Base-by-base conservation (phyloP, 2,113 vertebrate species). In the Suncus etruscus region DNA sequence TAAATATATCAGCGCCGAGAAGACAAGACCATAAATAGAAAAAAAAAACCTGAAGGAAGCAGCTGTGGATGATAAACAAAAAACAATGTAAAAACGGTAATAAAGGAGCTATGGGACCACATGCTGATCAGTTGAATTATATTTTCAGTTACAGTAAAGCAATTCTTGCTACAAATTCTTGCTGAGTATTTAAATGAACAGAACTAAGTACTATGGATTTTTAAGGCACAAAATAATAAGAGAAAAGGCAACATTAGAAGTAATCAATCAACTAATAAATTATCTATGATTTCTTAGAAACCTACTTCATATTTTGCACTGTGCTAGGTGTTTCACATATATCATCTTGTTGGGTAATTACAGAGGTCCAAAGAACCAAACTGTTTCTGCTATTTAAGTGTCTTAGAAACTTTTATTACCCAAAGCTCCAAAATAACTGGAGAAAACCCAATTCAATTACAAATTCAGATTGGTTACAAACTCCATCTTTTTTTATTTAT, bases 11-110 rank as follows among this genome's bases (percentile, higher is more conserved):
- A 77, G 20, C 58, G 74, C 27, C 29, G 1, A 90, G 93, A 73
- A 90, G 54, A 89, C 45, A 89, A 93, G 31, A 61, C 22, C 48
- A 84, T 51, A 93, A 94, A 91, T 78, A 94, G 77, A 91, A 91
- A 87, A 92, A 87, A 92, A 81, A 25, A 14, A 24, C 72, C 94
- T n/a, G 8, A 82, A 86, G 89, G 69, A 63, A 81, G 48, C 54
- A 84, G 45, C 81, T 92, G 54, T 11, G 82, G 27, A 47, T 70
- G 12, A 25, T 24, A 4, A 93, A 91, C 54, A 95, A 86, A 51
- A 29, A 92, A 72, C 73, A 90, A 61, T 66, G 22, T n/a, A 12
- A 69, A 90, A 89, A 48, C 31, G 88, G 25, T 25, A 63, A 24
- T 82, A 91, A 95, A 89, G 16, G 48, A 51, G 68, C 25, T 16